Evolutionary conservation across 2,797 vertebrate genomes (phyloP).

Genomic region (Gymnodraco acuticeps): DNA sequence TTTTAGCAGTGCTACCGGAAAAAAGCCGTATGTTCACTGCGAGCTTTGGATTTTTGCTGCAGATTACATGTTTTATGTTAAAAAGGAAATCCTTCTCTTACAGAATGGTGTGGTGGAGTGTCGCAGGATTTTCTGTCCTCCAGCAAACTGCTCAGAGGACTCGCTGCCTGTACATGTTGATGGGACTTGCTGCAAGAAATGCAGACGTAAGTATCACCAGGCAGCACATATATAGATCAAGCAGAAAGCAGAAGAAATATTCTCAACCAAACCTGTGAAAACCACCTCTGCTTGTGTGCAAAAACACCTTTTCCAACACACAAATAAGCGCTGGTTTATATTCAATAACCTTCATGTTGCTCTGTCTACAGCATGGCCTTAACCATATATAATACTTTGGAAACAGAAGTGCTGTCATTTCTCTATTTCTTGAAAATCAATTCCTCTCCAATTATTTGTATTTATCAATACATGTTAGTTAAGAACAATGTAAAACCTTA

Average conservation of each 20-base stretch:
- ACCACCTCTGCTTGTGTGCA: background rate
- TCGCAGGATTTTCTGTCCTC: slow-evolving; percentile 90
- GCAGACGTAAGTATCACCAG: slow-evolving; percentile 88
- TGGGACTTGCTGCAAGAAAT: slow-evolving; percentile 92
- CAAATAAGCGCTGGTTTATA: background rate
- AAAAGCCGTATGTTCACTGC: background rate
- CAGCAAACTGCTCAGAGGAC: slow-evolving; percentile 89
- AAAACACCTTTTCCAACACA: slow-evolving; percentile 2
- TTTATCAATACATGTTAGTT: background rate
- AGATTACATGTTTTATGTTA: background rate
- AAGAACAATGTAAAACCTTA: background rate
- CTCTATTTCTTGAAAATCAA: background rate
- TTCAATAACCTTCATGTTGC: background rate
- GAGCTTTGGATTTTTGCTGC: background rate
- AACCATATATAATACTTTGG: background rate
- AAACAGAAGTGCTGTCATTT: background rate
- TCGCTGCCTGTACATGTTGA: slow-evolving; percentile 88
- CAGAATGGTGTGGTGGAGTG: slow-evolving; percentile 93
- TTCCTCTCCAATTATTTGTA: background rate
- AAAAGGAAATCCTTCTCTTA: slow-evolving; percentile 5
- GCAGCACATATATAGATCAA: background rate
- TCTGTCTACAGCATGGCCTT: background rate
- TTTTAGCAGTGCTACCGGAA: slow-evolving; percentile 3
- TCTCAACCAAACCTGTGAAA: background rate
- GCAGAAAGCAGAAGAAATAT: background rate